Conservation (phyloP, 2,888 invertebrate species). For the Synanthedon vespiformis region DNA sequence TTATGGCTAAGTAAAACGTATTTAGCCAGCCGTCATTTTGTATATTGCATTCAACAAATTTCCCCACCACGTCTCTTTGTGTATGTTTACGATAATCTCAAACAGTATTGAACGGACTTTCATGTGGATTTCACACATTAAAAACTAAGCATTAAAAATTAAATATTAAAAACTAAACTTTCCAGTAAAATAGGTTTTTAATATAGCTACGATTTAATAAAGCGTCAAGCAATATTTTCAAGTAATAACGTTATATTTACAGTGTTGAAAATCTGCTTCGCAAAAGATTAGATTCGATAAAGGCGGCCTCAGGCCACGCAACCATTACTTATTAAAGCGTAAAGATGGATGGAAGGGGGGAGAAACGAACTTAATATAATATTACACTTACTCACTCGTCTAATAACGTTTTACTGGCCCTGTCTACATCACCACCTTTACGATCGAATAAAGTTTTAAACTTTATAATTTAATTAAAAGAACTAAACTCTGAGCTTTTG, state of each 20-base stretch:
- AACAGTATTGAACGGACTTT: no score
- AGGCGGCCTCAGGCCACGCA: background rate
- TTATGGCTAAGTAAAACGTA: no score
- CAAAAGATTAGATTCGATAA: background rate
- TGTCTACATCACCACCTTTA: background rate
- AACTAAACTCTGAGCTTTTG: background rate
- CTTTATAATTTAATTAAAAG: no score
- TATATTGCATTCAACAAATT: no score
- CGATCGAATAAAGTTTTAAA: background rate
- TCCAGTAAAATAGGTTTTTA: no score
- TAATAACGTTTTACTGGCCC: background rate
- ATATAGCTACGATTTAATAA: background rate
- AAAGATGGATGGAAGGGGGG: background rate
- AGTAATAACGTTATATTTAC: background rate
- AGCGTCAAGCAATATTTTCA: background rate
- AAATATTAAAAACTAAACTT: no score
- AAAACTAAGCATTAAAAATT: no score
- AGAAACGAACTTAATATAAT: background rate
- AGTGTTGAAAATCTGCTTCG: background rate
- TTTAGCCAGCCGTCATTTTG: no score
- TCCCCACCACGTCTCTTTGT: no score
- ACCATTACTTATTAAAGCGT: background rate
- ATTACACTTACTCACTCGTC: background rate
- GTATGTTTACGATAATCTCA: no score
- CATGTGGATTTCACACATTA: no score